A percentile compares a stretch with the other conserved stretches of the same genome.
Conservation (phyloP, 2,113 vertebrate species). For the Bettongia penicillata region DNA sequence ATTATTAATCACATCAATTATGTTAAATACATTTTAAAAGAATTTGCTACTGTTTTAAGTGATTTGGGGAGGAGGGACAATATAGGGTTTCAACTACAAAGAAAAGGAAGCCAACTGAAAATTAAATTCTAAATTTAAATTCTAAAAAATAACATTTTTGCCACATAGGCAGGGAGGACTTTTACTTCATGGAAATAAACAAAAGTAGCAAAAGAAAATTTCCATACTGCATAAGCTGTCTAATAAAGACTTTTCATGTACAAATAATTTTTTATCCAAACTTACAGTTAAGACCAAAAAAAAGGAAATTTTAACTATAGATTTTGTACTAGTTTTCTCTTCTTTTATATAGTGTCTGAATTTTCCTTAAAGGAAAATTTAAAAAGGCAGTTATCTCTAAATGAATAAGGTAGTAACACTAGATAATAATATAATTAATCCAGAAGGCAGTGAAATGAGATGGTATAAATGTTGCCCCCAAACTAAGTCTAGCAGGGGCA, state of each 20-base stretch:
- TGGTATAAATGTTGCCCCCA: background rate
- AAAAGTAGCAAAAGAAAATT: slow-evolving; percentile 25
- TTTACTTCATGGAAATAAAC: background rate
- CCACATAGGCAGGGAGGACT: background rate
- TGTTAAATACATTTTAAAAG: background rate
- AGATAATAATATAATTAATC: background rate
- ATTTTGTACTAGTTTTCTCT: background rate
- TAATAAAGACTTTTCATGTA: background rate
- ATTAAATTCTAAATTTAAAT: background rate
- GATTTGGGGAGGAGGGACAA: background rate
- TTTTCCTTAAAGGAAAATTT: background rate
- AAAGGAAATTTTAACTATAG: background rate
- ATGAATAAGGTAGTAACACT: background rate
- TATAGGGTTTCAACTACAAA: background rate
- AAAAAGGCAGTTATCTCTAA: background rate
- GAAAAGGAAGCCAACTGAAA: background rate
- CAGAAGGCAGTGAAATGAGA: background rate
- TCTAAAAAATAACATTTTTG: background rate
- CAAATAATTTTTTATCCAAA: background rate
- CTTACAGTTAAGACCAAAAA: background rate
- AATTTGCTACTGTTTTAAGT: background rate
- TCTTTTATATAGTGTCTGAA: background rate
- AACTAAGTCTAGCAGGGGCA: background rate
- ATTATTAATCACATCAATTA: background rate
- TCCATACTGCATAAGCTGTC: background rate